These are phyloP conservation scores for Thrips palmi DNA, from an alignment of 1,140 invertebrate species.

Conservation along the genomic window DNA sequence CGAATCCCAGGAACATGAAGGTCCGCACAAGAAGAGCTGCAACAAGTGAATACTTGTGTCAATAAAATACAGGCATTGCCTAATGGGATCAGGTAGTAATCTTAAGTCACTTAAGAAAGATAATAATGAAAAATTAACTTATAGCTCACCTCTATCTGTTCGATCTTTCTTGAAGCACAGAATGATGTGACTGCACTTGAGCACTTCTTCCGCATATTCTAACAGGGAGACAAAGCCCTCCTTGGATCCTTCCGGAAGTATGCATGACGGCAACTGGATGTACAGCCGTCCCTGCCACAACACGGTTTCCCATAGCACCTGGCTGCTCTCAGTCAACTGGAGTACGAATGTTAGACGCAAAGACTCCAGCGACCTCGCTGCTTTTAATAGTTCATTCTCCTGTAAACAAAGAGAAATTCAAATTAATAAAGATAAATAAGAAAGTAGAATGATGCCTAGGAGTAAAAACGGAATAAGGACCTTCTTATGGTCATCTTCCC, in stretches of 20 bases:
- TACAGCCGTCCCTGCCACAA: constrained; percentile 63
- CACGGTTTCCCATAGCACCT: constrained; percentile 65
- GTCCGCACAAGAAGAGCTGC: constrained; percentile 68
- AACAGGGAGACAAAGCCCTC: constrained; percentile 81
- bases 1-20: constrained; percentile 94
- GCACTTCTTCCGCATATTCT: constrained; percentile 88
- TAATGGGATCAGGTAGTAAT: constrained; percentile 4
- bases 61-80: neutral
- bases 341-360: constrained; percentile 58
- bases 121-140: no score
- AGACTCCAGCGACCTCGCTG: constrained; percentile 26
- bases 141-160: constrained; percentile 45
- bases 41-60: constrained; percentile 20
- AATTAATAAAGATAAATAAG: neutral
- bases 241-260: constrained; percentile 75
- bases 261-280: constrained; percentile 65
- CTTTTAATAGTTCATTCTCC: constrained; percentile 31
- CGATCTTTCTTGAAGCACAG: constrained; percentile 72
- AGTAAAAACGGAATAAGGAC: no score
- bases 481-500: no score
- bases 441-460: neutral
- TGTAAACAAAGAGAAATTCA: constrained; percentile 15
- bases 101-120: constrained; percentile 16
- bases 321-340: constrained; percentile 52
- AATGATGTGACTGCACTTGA: constrained; percentile 63